Conservation (phyloP, 2,888 invertebrate species). For the Cosmia trapezina region DNA sequence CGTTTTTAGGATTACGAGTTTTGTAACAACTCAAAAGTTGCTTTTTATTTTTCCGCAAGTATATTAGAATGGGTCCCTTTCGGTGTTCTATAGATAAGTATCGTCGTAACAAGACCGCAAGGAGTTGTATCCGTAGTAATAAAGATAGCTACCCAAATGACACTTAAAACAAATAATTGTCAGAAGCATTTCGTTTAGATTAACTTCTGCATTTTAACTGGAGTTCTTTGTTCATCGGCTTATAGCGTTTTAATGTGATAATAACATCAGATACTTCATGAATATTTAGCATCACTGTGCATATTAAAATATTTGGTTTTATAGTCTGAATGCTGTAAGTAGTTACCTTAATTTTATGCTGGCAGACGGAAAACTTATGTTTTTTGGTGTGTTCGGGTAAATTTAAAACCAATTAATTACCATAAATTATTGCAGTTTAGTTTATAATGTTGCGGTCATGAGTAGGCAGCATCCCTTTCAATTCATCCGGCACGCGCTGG, state of each 20-base stretch:
- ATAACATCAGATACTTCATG: conserved; percentile 41
- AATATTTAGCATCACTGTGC: conserved; percentile 35
- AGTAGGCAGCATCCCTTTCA: conserved; percentile 73
- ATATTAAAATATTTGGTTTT: conserved; percentile 26
- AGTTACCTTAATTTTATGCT: conserved; percentile 7
- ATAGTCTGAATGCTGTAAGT: conserved; percentile 3
- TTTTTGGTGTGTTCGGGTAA: neutral
- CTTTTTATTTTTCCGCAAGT: conserved; percentile 71
- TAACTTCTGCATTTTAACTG: conserved; percentile 54
- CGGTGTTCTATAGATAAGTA: conserved; percentile 47
- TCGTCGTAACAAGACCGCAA: conserved; percentile 49
- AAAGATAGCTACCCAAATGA: conserved; percentile 58
- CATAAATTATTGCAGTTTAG: conserved; percentile 62
- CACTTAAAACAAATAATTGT: conserved; percentile 58
- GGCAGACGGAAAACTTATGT: neutral
- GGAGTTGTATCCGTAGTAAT: conserved; percentile 52
- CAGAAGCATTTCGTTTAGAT: conserved; percentile 54
- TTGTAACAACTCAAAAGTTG: conserved; percentile 81
- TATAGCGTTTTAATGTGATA: conserved; percentile 36
- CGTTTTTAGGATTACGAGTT: conserved; percentile 89
- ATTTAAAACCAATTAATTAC: conserved; percentile 38
- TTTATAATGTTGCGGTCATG: conserved; percentile 59
- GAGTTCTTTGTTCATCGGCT: conserved; percentile 47
- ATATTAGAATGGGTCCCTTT: conserved; percentile 49
- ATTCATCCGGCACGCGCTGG: conserved; percentile 78